Base-by-base conservation (phyloP, 2,113 vertebrate species). In the Cygnus buccinator region DNA sequence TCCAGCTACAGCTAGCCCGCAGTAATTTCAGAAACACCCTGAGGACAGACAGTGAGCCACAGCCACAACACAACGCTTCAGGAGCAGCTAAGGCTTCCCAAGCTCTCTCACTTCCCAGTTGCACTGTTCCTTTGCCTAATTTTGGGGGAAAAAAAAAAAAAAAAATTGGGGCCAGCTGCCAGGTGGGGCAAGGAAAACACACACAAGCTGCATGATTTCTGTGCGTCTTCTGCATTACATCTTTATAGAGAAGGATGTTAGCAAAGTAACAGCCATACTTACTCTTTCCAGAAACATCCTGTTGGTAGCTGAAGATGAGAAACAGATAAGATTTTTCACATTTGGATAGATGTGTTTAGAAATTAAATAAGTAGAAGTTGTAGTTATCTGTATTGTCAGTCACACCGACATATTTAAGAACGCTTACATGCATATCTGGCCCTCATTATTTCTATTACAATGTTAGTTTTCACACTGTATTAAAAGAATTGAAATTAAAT, bases 81-180 rank as follows among this genome's bases (percentile, higher is more conserved):
- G 20, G 46, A 35, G 26, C 9, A 21, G 74, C 74, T 39, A 39
- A 77, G 35, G n/a, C 26, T 74, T 74, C 39, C 54, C 54, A 74
- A 10, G 71, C 39, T 61, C 39, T 61, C 84, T 46, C 59, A 39
- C 62, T 46, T 79, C 48, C 35, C 44, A 76, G 43, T 26, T 16
- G 14, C 19, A 55, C 22, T 7, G 14, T 2, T 76, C 29, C 35
- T 68, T 41, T 35, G 3, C 39, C 78, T 61, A 52, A 4, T 35
- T 57, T 85, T 11, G 19, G 82, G 22, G 29, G 50, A 37, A 37
- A 37, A 37, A 37, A 37, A 35, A 35, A 35, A 37, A 37, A 37
- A 37, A 37, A 37, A 37, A 37, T 37, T 37, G 37, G 37, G 37
- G 8, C 37, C 37, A 0, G 50, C 13, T 0, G 0, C 6, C 31